Conservation (phyloP, 2,888 invertebrate genomes). For the Mystacides longicornis region DNA sequence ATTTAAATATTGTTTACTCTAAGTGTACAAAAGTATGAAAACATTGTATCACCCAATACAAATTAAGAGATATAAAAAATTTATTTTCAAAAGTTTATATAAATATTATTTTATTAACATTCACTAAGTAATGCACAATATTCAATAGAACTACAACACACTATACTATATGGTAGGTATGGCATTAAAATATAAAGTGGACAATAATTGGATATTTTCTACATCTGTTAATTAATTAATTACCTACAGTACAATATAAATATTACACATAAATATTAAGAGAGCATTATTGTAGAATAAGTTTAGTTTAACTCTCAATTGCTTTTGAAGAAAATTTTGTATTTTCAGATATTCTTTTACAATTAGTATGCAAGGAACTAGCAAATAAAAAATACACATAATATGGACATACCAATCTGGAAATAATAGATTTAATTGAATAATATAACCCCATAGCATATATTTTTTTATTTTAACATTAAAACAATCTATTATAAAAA, state of each 20-base stretch:
- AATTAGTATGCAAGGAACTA: not conserved
- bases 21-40: not conserved
- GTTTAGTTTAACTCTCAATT: too few relatives aligned
- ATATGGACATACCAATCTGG: too few relatives aligned
- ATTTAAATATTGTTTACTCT: not conserved
- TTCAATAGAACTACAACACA: slow-evolving; percentile 1
- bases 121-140: not conserved
- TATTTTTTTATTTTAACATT: too few relatives aligned
- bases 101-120: not conserved
- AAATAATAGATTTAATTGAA: not conserved
- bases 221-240: not conserved
- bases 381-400: not conserved
- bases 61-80: not conserved
- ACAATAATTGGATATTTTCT: not conserved
- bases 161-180: not conserved
- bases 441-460: not conserved
- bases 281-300: not conserved
- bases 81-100: not conserved
- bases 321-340: too few relatives aligned
- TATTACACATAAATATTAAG: not conserved
- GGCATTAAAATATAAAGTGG: not conserved
- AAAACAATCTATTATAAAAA: too few relatives aligned
- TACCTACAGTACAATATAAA: not conserved
- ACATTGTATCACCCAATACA: not conserved
- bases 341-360: too few relatives aligned